Conservation (phyloP, 2,113 vertebrate species). For the Odobenus rosmarus region DNA sequence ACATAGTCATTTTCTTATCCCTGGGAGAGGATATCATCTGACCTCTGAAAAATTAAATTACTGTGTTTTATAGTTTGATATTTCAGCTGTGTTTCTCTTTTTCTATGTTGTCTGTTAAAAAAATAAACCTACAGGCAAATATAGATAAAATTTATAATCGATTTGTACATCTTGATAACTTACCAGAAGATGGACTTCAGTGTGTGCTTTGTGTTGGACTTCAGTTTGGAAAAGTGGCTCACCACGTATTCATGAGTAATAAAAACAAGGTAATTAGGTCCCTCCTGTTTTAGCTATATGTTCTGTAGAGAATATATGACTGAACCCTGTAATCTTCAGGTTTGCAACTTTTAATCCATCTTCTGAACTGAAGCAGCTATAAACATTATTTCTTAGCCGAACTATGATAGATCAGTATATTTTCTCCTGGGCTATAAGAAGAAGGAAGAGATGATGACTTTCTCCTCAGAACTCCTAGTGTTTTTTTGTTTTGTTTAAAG, state of each 20-base stretch:
- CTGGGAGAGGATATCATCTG: not conserved
- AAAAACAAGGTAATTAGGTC: constrained; percentile 83
- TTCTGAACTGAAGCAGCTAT: not conserved
- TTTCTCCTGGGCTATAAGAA: constrained; percentile 1
- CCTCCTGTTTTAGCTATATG: not conserved
- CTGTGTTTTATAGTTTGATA: not conserved
- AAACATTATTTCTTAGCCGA: not conserved
- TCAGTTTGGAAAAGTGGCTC: constrained; percentile 87
- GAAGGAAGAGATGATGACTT: not conserved
- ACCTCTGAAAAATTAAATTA: not conserved
- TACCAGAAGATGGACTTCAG: constrained; percentile 85
- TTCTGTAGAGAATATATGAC: not conserved
- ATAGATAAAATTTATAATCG: constrained; percentile 69
- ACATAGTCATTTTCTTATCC: constrained; percentile 15
- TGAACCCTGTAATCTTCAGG: not conserved
- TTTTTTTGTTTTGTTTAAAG: not conserved
- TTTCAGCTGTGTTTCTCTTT: not conserved
- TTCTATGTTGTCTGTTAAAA: not conserved
- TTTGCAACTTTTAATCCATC: not conserved
- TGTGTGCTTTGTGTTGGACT: constrained; percentile 86
- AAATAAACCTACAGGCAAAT: constrained; percentile 64
- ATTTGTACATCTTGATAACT: constrained; percentile 85
- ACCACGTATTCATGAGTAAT: constrained; percentile 85
- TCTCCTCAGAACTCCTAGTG: not conserved
- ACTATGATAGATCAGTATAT: not conserved